Conservation (phyloP, 2,113 vertebrate genomes). For the Indicator maculatus region DNA sequence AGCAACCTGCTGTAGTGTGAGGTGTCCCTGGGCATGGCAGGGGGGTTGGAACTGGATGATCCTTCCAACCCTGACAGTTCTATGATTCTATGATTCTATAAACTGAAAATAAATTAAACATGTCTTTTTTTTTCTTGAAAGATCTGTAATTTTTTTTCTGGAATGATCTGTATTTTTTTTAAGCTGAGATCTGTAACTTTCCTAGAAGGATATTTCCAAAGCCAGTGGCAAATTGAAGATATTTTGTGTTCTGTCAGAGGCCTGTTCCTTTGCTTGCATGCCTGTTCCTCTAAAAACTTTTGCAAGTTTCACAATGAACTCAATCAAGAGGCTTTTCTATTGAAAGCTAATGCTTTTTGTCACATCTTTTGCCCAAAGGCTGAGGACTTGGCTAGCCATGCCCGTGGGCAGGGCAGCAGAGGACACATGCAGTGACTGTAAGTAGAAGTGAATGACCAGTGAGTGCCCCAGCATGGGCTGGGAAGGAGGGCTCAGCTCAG, state of each 20-base stretch:
- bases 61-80: too few species aligned
- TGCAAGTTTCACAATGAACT: neutral
- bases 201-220: neutral
- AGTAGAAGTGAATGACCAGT: constrained; percentile 25
- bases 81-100: too few species aligned
- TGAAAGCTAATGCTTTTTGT: constrained; percentile 60
- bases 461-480: neutral
- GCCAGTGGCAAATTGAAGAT: neutral
- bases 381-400: neutral
- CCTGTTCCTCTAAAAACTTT: neutral
- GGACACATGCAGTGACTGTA: constrained; percentile 21
- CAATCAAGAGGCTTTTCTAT: constrained; percentile 11
- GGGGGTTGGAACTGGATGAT: too few species aligned
- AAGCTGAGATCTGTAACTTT: neutral
- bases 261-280: neutral
- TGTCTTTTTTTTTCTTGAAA: neutral
- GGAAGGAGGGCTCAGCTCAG: neutral
- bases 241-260: neutral
- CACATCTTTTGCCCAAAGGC: constrained; percentile 42
- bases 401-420: neutral
- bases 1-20: too few species aligned
- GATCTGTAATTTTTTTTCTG: neutral
- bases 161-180: neutral
- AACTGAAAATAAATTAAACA: too few species aligned
- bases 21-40: too few species aligned